phyloP scores from a whole-genome alignment of 1,140 invertebrate species.

The Drosophila sechellia region DNA sequence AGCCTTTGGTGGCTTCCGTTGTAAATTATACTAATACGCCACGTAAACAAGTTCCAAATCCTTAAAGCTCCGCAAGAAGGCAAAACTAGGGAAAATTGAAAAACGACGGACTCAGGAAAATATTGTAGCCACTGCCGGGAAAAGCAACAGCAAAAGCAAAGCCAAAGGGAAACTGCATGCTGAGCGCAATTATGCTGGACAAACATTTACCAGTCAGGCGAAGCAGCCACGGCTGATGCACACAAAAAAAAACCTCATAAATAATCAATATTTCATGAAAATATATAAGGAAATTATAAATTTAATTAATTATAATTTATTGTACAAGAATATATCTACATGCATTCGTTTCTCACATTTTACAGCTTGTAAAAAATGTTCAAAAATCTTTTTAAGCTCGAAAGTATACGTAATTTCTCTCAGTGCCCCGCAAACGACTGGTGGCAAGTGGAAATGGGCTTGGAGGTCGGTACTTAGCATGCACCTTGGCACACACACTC shows the following conservation, averaged over 20 bases:
- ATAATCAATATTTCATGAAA: not conserved
- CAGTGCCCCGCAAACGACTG: conserved; percentile 17
- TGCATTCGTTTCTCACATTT: too few species aligned
- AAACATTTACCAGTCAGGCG: conserved; percentile 71
- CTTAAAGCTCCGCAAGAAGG: conserved; percentile 61
- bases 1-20: conserved; percentile 79
- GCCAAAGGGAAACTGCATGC: conserved; percentile 72
- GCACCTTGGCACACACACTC: conserved; percentile 71
- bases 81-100: conserved; percentile 50
- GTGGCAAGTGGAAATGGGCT: conserved; percentile 32
- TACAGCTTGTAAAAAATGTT: not conserved
- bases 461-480: conserved; percentile 70
- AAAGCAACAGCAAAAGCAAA: conserved; percentile 19
- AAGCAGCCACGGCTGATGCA: conserved; percentile 20
- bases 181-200: conserved; percentile 82
- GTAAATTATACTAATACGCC: conserved; percentile 77
- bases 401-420: not conserved
- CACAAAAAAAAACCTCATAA: not conserved
- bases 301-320: too few species aligned
- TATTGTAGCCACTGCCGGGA: conserved; percentile 14
- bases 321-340: too few species aligned
- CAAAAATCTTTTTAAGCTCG: not conserved
- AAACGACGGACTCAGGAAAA: conserved; percentile 34
- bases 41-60: conserved; percentile 80
- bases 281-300: too few species aligned